phyloP scores from a whole-genome alignment of 2,797 vertebrate genomes.

The Masticophis lateralis region DNA sequence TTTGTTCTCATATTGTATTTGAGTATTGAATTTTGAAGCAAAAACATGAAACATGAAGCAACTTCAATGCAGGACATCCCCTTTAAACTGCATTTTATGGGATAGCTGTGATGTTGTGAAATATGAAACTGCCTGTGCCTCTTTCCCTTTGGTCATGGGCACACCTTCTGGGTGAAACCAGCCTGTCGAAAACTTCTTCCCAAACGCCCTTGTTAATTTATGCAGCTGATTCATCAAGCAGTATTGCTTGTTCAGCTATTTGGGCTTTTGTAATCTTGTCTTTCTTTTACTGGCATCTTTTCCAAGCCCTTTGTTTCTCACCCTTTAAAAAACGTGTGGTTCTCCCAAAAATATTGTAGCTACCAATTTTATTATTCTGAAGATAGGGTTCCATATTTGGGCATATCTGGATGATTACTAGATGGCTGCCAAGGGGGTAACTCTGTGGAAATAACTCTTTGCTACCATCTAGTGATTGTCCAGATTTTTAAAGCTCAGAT shows the following conservation, averaged over 20 bases:
- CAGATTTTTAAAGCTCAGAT: neutral
- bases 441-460: neutral
- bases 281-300: constrained; percentile 31
- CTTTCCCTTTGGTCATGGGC: constrained; percentile 65
- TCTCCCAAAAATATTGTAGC: neutral
- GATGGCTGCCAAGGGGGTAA: neutral
- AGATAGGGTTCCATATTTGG: neutral
- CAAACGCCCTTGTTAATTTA: constrained; percentile 63
- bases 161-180: constrained; percentile 64
- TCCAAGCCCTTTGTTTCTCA: constrained; percentile 25
- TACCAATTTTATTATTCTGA: neutral
- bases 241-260: constrained; percentile 65
- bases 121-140: constrained; percentile 67
- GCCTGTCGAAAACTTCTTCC: constrained; percentile 64
- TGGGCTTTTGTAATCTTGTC: constrained; percentile 56
- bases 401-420: neutral
- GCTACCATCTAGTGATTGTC: neutral
- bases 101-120: constrained; percentile 67
- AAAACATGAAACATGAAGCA: neutral
- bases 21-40: neutral
- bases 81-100: constrained; percentile 46
- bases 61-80: constrained; percentile 6
- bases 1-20: neutral
- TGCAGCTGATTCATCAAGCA: constrained; percentile 62
- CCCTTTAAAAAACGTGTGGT: constrained; percentile 5